Percentiles rank a stretch among this genome's conserved stretches.
phyloP scores from a whole-genome alignment of 2,113 vertebrate species.

The Lampris incognitus region DNA sequence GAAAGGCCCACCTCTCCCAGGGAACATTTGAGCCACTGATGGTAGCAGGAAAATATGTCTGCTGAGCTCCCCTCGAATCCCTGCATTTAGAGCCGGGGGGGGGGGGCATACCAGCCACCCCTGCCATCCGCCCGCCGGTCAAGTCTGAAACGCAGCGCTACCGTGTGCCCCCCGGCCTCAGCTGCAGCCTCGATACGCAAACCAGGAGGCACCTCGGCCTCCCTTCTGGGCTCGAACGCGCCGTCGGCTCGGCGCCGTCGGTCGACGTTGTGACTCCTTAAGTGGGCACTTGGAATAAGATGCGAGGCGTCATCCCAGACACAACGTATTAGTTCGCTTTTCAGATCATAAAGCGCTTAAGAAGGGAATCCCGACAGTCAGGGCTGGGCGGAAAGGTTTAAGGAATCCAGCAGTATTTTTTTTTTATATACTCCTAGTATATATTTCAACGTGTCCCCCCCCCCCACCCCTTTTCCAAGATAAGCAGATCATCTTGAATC shows the following conservation, averaged over 20 bases:
- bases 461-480: constrained; percentile 8
- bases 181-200: constrained; percentile 29
- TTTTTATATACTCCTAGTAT: neutral
- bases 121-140: constrained; percentile 45
- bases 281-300: constrained; percentile 24
- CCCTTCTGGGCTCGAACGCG: constrained; percentile 43
- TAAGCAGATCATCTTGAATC: constrained; percentile 43
- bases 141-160: constrained; percentile 36
- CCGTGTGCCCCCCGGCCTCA: constrained; percentile 30
- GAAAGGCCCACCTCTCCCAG: constrained; percentile 41
- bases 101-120: constrained; percentile 53
- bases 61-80: constrained; percentile 55
- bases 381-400: constrained; percentile 11
- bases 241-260: constrained; percentile 14
- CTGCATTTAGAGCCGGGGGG: constrained; percentile 43
- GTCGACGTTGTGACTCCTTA: constrained; percentile 22
- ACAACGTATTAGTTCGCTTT: neutral
- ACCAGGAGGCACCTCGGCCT: constrained; percentile 12
- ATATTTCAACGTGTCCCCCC: no score
- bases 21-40: constrained; percentile 72
- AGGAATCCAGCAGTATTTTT: constrained; percentile 5
- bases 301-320: neutral
- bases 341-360: constrained; percentile 9
- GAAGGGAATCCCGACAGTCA: constrained; percentile 17
- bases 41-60: constrained; percentile 75